These are phyloP conservation scores for Grus americana DNA, from an alignment of 2,113 vertebrate species.

Conservation along the genomic window DNA sequence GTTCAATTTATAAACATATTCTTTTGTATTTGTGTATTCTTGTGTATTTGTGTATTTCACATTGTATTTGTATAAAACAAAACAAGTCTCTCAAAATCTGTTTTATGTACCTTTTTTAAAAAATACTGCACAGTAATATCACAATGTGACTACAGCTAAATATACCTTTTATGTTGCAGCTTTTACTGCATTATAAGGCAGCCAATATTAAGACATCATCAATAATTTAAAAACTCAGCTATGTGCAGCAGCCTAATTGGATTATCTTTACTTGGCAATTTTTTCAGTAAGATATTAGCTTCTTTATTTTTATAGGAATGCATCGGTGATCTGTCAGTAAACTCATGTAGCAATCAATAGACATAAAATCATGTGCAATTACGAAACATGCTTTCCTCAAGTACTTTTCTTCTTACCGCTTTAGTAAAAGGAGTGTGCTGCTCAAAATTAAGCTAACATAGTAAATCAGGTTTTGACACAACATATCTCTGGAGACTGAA, in stretches of 20 bases:
- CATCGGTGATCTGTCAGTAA: not conserved
- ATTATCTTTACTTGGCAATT: not conserved
- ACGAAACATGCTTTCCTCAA: not conserved
- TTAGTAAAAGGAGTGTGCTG: not conserved
- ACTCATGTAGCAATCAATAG: not conserved
- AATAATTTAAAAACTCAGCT: slow-evolving; percentile 35
- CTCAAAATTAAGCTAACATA: not conserved
- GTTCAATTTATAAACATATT: not conserved
- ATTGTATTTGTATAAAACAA: not conserved
- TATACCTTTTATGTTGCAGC: not conserved
- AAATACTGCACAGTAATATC: not conserved
- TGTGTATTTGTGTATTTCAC: no score
- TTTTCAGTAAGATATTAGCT: not conserved
- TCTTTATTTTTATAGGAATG: not conserved
- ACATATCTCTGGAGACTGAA: not conserved
- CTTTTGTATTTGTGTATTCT: not conserved
- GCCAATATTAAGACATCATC: slow-evolving; percentile 4
- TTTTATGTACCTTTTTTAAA: not conserved
- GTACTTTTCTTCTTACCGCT: not conserved
- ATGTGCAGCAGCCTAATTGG: not conserved
- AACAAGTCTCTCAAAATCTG: not conserved
- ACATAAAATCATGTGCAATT: not conserved
- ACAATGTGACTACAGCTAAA: not conserved
- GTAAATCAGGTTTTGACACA: not conserved
- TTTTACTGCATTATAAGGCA: slow-evolving; percentile 10